Base-by-base conservation (phyloP, 2,888 invertebrate genomes). In the Drosophila eohydei region DNA sequence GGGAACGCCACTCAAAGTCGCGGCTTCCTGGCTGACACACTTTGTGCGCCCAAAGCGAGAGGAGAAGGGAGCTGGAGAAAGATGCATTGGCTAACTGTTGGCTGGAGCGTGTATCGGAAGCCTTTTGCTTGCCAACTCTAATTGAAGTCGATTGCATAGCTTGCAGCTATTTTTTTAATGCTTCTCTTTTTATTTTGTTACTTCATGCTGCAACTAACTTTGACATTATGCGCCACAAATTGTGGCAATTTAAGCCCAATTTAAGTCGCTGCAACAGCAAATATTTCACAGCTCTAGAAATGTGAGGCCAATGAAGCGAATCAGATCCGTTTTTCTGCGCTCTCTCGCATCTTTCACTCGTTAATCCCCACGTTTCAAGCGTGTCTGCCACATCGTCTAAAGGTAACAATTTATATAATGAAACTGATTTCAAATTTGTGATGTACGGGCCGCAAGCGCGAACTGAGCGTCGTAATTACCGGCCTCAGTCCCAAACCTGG, bases 401-500 rank as follows among this genome's bases (percentile, higher is more conserved):
- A 84, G 88, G 88, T 88, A 88, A 84, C 88, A 85, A 84, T 84
- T 84, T 84, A 83, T 84, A 85, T 88, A 84, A 84, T 84, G 88
- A 88, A 84, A 84, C 84, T 89, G 89, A 84, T 85, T 84, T 85
- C 83, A 89, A 85, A 89, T 87, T 88, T 85, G 79, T 86, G 84
- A 72, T 84, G 73, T 87, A 60, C 87, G 63, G 67, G 68, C 83
- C 79, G 67, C 71, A 41, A 71, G 70, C 76, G 50, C 51, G 69
- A 65, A 56, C 63, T 55, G 55, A 67, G 71, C 77, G 73, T 67
- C 67, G 77, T 80, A 85, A 80, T 82, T 76, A 75, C 80, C 60
- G 51, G 64, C 16, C 32, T 11, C 51, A 51, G 51, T 21, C 21
- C 54, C 38, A 54, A 54, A 54, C 32, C 46, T 40, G 64, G 68